Percentiles rank a stretch among this genome's conserved stretches.
phyloP scores from a whole-genome alignment of 2,113 vertebrate genomes.

The Microcebus tavaratra region DNA sequence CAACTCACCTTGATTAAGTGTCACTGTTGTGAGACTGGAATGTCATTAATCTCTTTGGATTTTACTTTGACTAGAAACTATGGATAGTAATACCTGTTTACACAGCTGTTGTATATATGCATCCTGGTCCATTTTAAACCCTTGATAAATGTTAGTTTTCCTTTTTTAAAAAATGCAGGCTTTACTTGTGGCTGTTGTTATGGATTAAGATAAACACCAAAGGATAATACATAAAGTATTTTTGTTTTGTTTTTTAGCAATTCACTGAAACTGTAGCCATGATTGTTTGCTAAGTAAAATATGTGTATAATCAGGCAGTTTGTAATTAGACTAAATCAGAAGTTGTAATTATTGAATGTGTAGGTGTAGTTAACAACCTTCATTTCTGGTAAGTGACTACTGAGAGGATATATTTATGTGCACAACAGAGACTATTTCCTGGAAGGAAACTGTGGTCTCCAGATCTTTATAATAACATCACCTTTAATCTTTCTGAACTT shows the following conservation, averaged over 20 bases:
- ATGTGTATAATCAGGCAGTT: background rate
- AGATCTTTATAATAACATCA: slow-evolving; percentile 76
- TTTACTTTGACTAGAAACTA: slow-evolving; percentile 12
- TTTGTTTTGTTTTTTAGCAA: background rate
- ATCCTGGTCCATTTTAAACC: background rate
- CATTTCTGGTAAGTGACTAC: slow-evolving; percentile 66
- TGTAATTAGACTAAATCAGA: slow-evolving; percentile 41
- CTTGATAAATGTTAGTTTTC: background rate
- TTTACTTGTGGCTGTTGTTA: background rate
- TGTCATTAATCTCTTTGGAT: background rate
- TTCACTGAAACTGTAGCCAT: slow-evolving; percentile 17
- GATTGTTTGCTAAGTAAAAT: slow-evolving; percentile 52
- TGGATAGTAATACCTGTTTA: background rate
- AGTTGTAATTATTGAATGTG: background rate
- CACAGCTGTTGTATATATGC: background rate
- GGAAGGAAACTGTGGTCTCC: slow-evolving; percentile 89
- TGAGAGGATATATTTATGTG: slow-evolving; percentile 76
- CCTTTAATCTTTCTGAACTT: slow-evolving; percentile 54
- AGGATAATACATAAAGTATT: background rate
- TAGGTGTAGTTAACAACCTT: slow-evolving; percentile 63
- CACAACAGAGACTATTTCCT: slow-evolving; percentile 84
- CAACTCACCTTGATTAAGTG: background rate
- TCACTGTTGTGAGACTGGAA: background rate
- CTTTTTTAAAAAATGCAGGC: background rate
- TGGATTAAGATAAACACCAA: background rate